A percentile compares a stretch with the other conserved stretches of the same genome.
Conservation (phyloP, 2,797 vertebrate species). For the Poecilia wingei region DNA sequence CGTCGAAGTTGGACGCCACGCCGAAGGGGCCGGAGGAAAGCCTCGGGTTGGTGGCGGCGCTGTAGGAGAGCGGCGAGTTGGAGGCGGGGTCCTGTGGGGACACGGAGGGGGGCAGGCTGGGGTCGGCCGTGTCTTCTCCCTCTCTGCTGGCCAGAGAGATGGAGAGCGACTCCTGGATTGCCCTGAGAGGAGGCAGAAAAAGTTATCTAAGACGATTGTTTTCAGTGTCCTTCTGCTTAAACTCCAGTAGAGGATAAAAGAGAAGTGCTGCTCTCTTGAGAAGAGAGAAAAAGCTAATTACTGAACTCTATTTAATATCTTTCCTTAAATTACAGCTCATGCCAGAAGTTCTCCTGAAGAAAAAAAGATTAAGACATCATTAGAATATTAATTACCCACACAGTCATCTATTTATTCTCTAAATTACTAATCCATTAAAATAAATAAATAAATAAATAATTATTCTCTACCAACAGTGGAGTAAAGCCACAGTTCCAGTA, state of each 20-base stretch:
- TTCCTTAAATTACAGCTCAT: conserved; percentile 58
- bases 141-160: conserved; percentile 81
- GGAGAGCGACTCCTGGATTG: conserved; percentile 91
- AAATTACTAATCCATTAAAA: not conserved
- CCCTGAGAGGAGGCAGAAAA: conserved; percentile 70
- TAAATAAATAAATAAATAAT: not conserved
- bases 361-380: conserved; percentile 2
- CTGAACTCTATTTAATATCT: conserved; percentile 49
- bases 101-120: conserved; percentile 59
- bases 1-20: conserved; percentile 84
- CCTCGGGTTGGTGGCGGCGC: conserved; percentile 60
- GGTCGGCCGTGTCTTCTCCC: conserved; percentile 65
- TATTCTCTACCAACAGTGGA: not conserved
- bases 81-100: conserved; percentile 68
- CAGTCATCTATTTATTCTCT: not conserved
- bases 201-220: not conserved
- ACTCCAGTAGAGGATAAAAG: conserved; percentile 44
- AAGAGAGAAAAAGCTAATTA: conserved; percentile 54
- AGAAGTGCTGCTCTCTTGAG: conserved; percentile 50
- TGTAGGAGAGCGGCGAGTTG: conserved; percentile 76
- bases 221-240: conserved; percentile 16
- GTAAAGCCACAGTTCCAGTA: not conserved
- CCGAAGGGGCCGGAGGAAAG: conserved; percentile 70
- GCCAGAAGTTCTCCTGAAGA: conserved; percentile 26
- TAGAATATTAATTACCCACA: conserved; percentile 7